Conservation (phyloP, 2,113 vertebrate genomes). For the Neomonachus schauinslandi region DNA sequence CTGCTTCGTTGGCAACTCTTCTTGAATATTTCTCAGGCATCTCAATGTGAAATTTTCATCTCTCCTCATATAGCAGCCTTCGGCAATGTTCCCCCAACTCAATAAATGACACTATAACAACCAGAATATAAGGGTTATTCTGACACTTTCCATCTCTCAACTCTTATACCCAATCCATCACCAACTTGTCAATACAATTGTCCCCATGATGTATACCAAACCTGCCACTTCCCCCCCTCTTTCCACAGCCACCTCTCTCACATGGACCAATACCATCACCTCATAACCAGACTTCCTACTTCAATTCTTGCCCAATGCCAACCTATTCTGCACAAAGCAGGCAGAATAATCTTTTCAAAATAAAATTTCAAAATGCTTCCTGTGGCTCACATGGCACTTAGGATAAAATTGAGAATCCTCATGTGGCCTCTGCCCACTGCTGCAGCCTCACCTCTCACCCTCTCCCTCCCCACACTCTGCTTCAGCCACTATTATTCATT, state of each 20-base stretch:
- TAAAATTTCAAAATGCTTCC: not conserved
- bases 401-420: not conserved
- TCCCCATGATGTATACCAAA: not conserved
- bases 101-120: not conserved
- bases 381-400: not conserved
- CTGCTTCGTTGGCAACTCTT: not conserved
- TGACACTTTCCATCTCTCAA: not conserved
- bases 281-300: not conserved
- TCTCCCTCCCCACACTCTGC: not conserved
- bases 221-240: not conserved
- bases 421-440: not conserved
- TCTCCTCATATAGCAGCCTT: not conserved
- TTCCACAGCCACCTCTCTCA: not conserved
- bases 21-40: not conserved
- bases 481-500: not conserved
- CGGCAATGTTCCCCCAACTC: not conserved
- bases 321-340: not conserved
- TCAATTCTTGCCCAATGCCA: not conserved
- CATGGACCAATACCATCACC: not conserved
- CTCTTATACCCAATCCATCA: not conserved
- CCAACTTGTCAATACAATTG: not conserved
- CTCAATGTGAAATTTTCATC: not conserved
- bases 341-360: constrained; percentile 30
- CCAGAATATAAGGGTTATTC: not conserved
- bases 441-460: not conserved